phyloP scores from a whole-genome alignment of 2,888 invertebrate genomes.

The Dicycla oo region DNA sequence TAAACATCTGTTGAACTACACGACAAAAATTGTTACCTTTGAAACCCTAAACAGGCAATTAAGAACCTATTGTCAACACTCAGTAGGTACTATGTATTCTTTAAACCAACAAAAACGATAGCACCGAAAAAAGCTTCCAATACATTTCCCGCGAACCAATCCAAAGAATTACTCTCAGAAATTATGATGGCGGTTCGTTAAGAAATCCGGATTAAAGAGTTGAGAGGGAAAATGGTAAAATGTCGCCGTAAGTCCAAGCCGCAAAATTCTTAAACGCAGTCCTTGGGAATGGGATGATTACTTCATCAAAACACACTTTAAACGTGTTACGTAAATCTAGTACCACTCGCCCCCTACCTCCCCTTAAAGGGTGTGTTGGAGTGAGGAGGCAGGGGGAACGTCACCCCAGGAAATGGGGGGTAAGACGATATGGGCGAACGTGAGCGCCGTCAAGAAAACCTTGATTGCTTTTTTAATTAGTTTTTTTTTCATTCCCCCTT shows the following conservation, averaged over 20 bases:
- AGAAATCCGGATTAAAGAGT: slow-evolving; percentile 87
- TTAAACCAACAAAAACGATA: slow-evolving; percentile 35
- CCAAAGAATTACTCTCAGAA: slow-evolving; percentile 75
- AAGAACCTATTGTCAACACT: neutral
- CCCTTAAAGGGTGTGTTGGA: slow-evolving; percentile 83
- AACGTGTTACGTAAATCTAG: slow-evolving; percentile 91
- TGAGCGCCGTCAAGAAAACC: slow-evolving; percentile 91
- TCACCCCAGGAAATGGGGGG: slow-evolving; percentile 85
- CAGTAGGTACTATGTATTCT: slow-evolving; percentile 22
- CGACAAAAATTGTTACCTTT: slow-evolving; percentile 1
- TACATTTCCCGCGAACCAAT: slow-evolving; percentile 74
- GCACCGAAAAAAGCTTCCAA: slow-evolving; percentile 69
- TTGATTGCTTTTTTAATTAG: slow-evolving; percentile 91
- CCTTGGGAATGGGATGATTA: slow-evolving; percentile 90
- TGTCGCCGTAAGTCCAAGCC: slow-evolving; percentile 83
- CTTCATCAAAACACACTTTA: slow-evolving; percentile 91
- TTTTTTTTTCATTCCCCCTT: slow-evolving; percentile 89
- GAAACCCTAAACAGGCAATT: slow-evolving; percentile 60
- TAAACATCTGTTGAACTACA: too few species aligned
- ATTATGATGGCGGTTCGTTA: slow-evolving; percentile 85
- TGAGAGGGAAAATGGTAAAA: slow-evolving; percentile 79
- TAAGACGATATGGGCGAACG: slow-evolving; percentile 91
- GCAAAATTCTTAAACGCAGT: slow-evolving; percentile 90
- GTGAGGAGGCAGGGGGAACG: slow-evolving; percentile 69
- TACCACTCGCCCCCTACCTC: slow-evolving; percentile 83